phyloP scores from a whole-genome alignment of 1,140 invertebrate species.

The Zaprionus lachaisei region DNA sequence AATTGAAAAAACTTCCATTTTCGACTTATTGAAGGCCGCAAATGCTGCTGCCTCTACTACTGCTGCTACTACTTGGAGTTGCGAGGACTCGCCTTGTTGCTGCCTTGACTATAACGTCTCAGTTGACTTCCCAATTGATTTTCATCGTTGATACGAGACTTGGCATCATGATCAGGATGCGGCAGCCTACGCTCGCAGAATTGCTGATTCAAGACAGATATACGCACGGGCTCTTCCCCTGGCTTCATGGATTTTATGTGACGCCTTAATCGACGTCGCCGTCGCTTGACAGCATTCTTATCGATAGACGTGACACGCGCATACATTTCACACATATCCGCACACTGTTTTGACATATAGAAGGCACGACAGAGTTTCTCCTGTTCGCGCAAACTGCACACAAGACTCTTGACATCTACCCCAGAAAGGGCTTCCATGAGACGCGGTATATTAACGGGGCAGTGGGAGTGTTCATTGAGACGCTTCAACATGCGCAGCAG shows the following conservation, averaged over 20 bases:
- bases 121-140: background rate
- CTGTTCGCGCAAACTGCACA: constrained; percentile 49
- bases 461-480: constrained; percentile 31
- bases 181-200: constrained; percentile 13
- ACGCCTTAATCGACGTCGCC: background rate
- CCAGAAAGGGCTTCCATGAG: constrained; percentile 30
- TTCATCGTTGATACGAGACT: background rate
- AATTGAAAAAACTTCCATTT: background rate
- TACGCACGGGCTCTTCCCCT: background rate
- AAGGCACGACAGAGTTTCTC: constrained; percentile 20
- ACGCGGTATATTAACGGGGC: constrained; percentile 35
- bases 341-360: constrained; percentile 32
- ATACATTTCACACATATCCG: constrained; percentile 37
- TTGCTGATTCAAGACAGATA: constrained; percentile 16
- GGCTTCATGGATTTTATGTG: background rate
- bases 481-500: constrained; percentile 38
- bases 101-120: background rate
- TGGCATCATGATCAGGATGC: background rate
- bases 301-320: constrained; percentile 31
- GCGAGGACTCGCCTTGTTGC: background rate
- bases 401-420: constrained; percentile 37
- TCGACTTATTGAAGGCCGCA: background rate
- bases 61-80: background rate
- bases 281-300: constrained; percentile 15
- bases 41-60: background rate